Evolutionary conservation across 2,888 invertebrate genomes (phyloP), one percentile per base, ranked within the genome.

Genomic region (Acleris laterana): DNA sequence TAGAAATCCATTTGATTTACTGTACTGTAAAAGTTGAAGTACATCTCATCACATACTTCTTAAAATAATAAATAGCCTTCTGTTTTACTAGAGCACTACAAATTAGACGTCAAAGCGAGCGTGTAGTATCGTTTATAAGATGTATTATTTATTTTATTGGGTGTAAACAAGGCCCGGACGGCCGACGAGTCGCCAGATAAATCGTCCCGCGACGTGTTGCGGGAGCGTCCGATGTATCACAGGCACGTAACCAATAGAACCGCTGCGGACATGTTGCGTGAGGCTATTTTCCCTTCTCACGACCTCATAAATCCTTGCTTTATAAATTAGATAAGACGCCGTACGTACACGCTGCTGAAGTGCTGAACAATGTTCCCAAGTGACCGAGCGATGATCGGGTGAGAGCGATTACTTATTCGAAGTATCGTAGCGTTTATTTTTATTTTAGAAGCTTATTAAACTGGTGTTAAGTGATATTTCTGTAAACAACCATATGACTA

Each of bases 311-410:
- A 88, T 88, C 81, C 79, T 78, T 78, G 81, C 80, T 80, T 84
- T 85, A 85, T 88, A 87, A 87, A 88, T 87, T 85, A 85, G 79
- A 86, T 83, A 83, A 85, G 81, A 85, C 83, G 75, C 80, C 79
- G 56, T 63, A 59, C 79, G 56, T 63, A 59, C 57, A 52, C 48
- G 44, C 51, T 42, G 50, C 32, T 66, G 56, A 61, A 66, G 61
- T 61, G 51, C 61, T 56, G 44, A 66, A 66, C 56, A 57, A 61
- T 61, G 61, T 66, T 66, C 19, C 59, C 49, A 64, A 60, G 49
- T 55, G 64, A 60, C 60, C 64, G 64, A 3, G 25, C 38, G 38
- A 38, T 38, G 38, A 38, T 38, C 38, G 38, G 38, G 38, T 38
- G 38, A 38, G 38, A 38, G 38, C 13, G 38, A 38, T 38, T 38